Evolutionary conservation across 2,113 vertebrate genomes (phyloP).

Genomic region (Otus sunia): DNA sequence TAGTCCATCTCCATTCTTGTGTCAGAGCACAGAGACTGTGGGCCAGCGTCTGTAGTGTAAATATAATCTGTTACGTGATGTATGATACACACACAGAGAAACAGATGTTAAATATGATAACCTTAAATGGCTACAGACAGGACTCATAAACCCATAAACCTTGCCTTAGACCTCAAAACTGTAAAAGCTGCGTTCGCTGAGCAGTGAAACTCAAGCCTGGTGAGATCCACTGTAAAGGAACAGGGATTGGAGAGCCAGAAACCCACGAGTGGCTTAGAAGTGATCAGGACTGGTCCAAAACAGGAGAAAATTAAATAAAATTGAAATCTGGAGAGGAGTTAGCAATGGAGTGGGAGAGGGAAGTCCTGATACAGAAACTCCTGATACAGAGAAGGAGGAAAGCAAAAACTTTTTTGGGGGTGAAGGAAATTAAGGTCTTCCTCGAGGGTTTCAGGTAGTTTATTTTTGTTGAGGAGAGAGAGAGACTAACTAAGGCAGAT

Average conservation of each 20-base stretch:
- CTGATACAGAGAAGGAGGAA: not conserved
- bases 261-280: not conserved
- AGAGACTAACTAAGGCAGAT: not conserved
- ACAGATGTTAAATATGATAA: not conserved
- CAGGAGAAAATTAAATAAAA: not conserved
- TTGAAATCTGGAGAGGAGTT: no score
- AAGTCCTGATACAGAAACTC: not conserved
- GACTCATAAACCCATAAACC: not conserved
- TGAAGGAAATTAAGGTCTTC: not conserved
- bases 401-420: not conserved
- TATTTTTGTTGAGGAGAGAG: not conserved
- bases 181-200: not conserved
- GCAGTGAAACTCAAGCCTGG: not conserved
- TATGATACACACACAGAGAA: not conserved
- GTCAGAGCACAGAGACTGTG: not conserved
- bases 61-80: not conserved
- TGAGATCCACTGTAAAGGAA: rapidly evolving
- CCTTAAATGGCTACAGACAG: not conserved
- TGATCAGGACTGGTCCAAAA: not conserved
- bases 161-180: not conserved
- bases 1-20: not conserved
- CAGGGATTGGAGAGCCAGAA: not conserved
- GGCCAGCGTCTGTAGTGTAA: not conserved
- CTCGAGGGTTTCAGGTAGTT: not conserved
- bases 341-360: no score